These are phyloP conservation scores for Tadarida brasiliensis DNA, from an alignment of 2,797 vertebrate species.

Conservation along the genomic window DNA sequence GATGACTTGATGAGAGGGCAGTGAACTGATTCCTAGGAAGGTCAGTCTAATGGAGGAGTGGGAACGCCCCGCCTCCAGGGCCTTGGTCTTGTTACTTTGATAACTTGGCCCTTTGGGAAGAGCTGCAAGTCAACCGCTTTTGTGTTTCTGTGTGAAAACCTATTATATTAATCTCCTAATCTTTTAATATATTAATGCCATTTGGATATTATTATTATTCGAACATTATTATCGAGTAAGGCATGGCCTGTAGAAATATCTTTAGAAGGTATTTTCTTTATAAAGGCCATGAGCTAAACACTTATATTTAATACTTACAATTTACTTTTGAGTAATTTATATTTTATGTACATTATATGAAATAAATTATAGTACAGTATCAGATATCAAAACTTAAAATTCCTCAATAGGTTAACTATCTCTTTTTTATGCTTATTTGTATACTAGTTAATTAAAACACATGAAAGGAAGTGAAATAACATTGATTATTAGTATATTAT, in stretches of 20 bases:
- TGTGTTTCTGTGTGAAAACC: not conserved
- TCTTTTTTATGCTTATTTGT: slow-evolving; percentile 27
- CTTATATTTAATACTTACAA: slow-evolving; percentile 35
- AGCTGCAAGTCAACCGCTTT: not conserved
- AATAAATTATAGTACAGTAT: not conserved
- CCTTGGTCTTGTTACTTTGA: not conserved
- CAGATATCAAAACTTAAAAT: slow-evolving; percentile 20
- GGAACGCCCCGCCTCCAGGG: too few relatives aligned
- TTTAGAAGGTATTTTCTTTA: slow-evolving; percentile 21
- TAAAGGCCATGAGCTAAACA: not conserved
- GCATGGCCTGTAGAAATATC: not conserved
- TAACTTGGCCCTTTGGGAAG: not conserved
- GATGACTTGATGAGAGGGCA: not conserved
- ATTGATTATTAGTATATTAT: not conserved
- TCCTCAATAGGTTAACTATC: not conserved
- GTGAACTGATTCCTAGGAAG: not conserved
- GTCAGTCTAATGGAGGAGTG: too few relatives aligned
- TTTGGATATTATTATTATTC: slow-evolving; percentile 33
- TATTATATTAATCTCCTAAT: not conserved
- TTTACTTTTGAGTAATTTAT: not conserved
- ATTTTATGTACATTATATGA: slow-evolving; percentile 6
- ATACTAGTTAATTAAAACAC: slow-evolving; percentile 43
- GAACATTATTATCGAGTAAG: slow-evolving; percentile 29
- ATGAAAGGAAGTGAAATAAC: not conserved
- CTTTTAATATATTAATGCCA: not conserved